Conservation (phyloP, 2,113 vertebrate genomes). For the Anoura caudifer region DNA sequence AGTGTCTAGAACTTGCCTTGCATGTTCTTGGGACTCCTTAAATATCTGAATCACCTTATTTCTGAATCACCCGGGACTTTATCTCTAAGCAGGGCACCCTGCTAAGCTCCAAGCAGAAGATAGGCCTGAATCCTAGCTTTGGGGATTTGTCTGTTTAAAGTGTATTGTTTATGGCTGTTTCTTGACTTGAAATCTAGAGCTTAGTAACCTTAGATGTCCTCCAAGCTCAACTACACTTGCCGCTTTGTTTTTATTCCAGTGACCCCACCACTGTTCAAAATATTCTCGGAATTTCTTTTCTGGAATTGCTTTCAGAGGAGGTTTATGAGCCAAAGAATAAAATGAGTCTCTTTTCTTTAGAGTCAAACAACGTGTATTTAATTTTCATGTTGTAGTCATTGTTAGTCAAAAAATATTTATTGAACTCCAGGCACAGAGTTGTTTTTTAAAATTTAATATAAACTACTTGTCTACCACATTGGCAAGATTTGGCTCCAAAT, state of each 20-base stretch:
- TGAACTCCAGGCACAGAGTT: constrained; percentile 47
- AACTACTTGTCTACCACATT: constrained; percentile 62
- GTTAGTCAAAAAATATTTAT: constrained; percentile 69
- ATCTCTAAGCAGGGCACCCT: constrained; percentile 3
- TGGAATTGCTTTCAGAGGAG: constrained; percentile 46
- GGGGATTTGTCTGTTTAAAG: constrained; percentile 40
- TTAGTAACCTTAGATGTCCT: background rate
- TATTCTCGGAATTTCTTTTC: background rate
- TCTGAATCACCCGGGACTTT: constrained; percentile 22
- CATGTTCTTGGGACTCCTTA: background rate
- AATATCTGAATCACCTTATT: constrained; percentile 22
- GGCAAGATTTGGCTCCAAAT: constrained; percentile 59
- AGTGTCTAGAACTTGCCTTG: background rate
- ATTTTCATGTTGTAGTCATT: constrained; percentile 65
- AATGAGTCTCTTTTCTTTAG: constrained; percentile 53
- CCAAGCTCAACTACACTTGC: background rate
- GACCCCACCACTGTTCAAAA: background rate
- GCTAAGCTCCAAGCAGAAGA: constrained; percentile 40
- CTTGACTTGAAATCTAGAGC: constrained; percentile 4
- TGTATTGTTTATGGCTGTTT: constrained; percentile 32
- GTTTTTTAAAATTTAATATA: constrained; percentile 58
- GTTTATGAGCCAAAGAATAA: constrained; percentile 52
- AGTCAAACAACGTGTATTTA: constrained; percentile 47
- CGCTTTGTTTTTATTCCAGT: background rate
- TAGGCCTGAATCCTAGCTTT: constrained; percentile 19